These are phyloP conservation scores for Propithecus perrieri DNA, from an alignment of 2,797 vertebrate genomes.

Conservation along the genomic window DNA sequence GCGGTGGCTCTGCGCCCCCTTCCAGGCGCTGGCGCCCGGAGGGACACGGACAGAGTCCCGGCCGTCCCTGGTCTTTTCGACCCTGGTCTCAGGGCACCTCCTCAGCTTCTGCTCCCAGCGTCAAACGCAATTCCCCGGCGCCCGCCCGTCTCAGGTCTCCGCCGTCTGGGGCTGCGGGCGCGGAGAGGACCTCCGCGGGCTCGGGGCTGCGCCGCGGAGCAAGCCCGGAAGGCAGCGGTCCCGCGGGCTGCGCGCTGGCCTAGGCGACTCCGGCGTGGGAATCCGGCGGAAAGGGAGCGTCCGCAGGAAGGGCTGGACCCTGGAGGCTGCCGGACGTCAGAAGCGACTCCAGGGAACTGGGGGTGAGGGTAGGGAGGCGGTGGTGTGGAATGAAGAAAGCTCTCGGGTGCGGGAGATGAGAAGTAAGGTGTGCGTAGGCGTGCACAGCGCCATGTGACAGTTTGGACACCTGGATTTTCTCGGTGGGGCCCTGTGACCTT, in stretches of 20 bases:
- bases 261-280: conserved; percentile 51
- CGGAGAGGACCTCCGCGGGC: not conserved
- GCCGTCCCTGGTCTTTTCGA: not conserved
- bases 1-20: not conserved
- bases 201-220: conserved; percentile 32
- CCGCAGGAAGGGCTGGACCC: conserved; percentile 64
- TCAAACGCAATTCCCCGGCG: not conserved
- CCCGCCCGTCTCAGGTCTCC: not conserved
- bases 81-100: not conserved
- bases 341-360: conserved; percentile 22
- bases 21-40: not conserved
- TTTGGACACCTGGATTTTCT: not conserved
- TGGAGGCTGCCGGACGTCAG: conserved; percentile 55
- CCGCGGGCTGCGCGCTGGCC: not conserved
- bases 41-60: not conserved
- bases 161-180: not conserved
- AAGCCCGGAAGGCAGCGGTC: conserved; percentile 54
- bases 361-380: not conserved
- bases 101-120: not conserved
- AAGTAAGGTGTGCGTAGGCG: not conserved
- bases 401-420: not conserved
- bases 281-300: conserved; percentile 66
- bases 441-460: not conserved
- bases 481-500: conserved; percentile 55
- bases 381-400: not conserved